Evolutionary conservation across 2,888 invertebrate genomes (phyloP).

Genomic region (Drosophila quinaria): DNA sequence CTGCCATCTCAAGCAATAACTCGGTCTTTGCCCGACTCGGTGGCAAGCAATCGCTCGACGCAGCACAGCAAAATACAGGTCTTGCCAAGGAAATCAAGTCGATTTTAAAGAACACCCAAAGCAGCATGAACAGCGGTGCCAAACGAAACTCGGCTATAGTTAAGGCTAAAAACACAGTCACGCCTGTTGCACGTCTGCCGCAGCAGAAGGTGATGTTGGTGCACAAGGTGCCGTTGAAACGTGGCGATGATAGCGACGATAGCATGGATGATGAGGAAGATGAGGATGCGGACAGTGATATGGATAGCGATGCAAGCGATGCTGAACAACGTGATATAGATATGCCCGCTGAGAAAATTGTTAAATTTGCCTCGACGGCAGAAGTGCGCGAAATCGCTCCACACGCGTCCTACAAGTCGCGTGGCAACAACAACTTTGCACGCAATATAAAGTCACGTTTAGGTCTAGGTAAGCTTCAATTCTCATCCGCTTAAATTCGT

Average conservation of each 20-base stretch:
- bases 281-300: slow-evolving; percentile 55
- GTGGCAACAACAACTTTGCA: slow-evolving; percentile 61
- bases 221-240: slow-evolving; percentile 84
- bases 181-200: slow-evolving; percentile 54
- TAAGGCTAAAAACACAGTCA: slow-evolving; percentile 69
- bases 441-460: slow-evolving; percentile 77
- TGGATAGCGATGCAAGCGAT: slow-evolving; percentile 51
- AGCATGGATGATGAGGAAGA: slow-evolving; percentile 66
- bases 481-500: too few relatives aligned
- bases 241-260: slow-evolving; percentile 75
- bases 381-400: slow-evolving; percentile 85
- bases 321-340: slow-evolving; percentile 43
- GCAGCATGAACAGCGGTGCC: slow-evolving; percentile 19
- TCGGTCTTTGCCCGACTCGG: slow-evolving; percentile 85
- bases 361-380: slow-evolving; percentile 85
- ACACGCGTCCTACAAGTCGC: slow-evolving; percentile 51
- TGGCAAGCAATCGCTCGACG: slow-evolving; percentile 64
- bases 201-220: slow-evolving; percentile 85
- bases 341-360: slow-evolving; percentile 81
- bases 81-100: slow-evolving; percentile 79
- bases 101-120: slow-evolving; percentile 80
- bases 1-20: slow-evolving; percentile 59
- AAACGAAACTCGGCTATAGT: slow-evolving; percentile 62
- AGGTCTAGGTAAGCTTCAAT: slow-evolving; percentile 62
- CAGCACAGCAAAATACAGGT: slow-evolving; percentile 38